Evolutionary conservation across 2,888 invertebrate species (phyloP).

Genomic region (Tyria jacobaeae): DNA sequence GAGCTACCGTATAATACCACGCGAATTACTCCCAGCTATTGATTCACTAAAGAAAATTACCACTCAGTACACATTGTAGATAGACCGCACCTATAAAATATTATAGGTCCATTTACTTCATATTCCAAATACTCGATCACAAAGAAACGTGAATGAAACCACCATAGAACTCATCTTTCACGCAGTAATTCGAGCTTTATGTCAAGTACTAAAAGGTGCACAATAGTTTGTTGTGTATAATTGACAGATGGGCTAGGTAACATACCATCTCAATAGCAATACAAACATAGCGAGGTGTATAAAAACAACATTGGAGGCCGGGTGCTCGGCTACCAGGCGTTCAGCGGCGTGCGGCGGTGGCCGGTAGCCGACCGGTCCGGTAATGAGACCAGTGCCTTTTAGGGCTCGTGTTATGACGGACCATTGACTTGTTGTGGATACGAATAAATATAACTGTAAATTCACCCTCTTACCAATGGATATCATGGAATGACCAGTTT

Average conservation of each 20-base stretch:
- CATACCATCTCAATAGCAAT: slow-evolving; percentile 73
- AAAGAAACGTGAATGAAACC: slow-evolving; percentile 78
- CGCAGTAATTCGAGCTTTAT: slow-evolving; percentile 40
- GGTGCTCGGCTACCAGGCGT: slow-evolving; percentile 74
- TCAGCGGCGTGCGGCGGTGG: slow-evolving; percentile 71
- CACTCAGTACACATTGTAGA: slow-evolving; percentile 35
- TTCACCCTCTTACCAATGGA: too few relatives aligned
- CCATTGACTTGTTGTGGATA: slow-evolving; percentile 68
- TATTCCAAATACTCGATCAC: slow-evolving; percentile 74
- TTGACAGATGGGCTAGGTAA: slow-evolving; percentile 60
- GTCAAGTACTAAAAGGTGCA: slow-evolving; percentile 31
- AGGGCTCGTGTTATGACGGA: slow-evolving; percentile 80
- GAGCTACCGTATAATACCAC: slow-evolving; percentile 60
- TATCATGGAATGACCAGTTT: background rate
- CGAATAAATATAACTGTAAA: slow-evolving; percentile 49
- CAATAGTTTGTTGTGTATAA: slow-evolving; percentile 32
- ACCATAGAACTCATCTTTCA: slow-evolving; percentile 54
- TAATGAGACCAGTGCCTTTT: slow-evolving; percentile 84
- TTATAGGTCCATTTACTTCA: slow-evolving; percentile 61
- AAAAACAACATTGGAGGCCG: slow-evolving; percentile 75
- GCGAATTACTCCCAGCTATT: slow-evolving; percentile 47
- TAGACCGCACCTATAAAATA: slow-evolving; percentile 42
- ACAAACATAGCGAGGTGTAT: slow-evolving; percentile 74
- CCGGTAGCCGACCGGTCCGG: slow-evolving; percentile 75
- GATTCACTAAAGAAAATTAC: slow-evolving; percentile 42